Evolutionary conservation across 64 coral and sea anemone species (phyloP), one percentile per base, ranked within the genome.

Genomic region (Trachythela sp.): DNA sequence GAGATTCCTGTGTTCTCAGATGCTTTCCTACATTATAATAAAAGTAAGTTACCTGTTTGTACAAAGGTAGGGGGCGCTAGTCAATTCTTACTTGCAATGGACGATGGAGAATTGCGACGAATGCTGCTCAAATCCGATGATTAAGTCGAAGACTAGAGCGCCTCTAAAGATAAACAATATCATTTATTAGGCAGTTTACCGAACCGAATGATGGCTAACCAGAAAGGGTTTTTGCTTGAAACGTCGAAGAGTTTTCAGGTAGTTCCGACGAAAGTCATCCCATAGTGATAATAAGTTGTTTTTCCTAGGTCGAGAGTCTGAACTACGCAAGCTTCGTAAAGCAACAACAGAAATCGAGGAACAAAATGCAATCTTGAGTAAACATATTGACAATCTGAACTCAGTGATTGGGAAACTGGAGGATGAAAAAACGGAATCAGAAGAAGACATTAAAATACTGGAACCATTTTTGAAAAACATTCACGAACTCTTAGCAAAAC

Each of bases 341-440:
- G 90, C 92, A 35, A 94, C 93, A 54, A 94, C 88, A 26, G 96
- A 99, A 72, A 95, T 92, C 90, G 96, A 99, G 86, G 96, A 99
- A 91, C 96, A 99, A 92, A 99, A 99, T 95, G 96, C 96, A 7
- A 99, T 99, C 38, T 92, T 99, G 27, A 95, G 93, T 30, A 99
- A 99, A 89, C 96, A 99, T 59, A 99, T 94, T 80, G 96, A 99
- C 71, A 94, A 95, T 68, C 92, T 99, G 91, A 99, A 99, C 67
- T 95, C 94, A 58, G 96, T 91, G 20, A 99, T 99, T 48, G 91
- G 92, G 40, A 99, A 99, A 88, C 89, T 99, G 8, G 96, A 99
- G 89, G 85, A 89, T 72, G 96, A 99, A 93, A 92, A 91, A n/a
- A 92, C 88, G 14, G 91, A 95, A 41, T 94, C 93, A 40, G 91